Base-by-base conservation (phyloP, 2,113 vertebrate genomes). In the Hemibagrus wyckioides region DNA sequence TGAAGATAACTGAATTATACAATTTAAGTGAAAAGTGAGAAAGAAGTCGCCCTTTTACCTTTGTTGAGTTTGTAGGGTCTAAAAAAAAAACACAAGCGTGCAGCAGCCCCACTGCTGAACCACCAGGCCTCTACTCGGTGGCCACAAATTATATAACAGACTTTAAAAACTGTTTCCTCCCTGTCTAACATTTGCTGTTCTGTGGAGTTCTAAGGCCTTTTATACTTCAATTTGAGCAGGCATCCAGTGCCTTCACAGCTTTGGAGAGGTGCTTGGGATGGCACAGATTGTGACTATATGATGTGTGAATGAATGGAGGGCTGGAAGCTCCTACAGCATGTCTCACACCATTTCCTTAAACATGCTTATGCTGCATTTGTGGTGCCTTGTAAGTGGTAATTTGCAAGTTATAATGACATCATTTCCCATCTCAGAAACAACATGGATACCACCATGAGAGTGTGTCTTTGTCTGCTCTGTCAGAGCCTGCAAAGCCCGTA, bases 161-260 rank as follows among this genome's bases (percentile, higher is more conserved):
- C 75, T 92, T 61, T 76, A 63, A 76, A 44, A 63, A n/a, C 86
- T 28, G 56, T 59, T 87, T 87, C 86, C 67, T 73, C 67, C 59
- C 44, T 87, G 39, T 83, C 59, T 61, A 30, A 28, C 11, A 41
- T n/a, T 75, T 76, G 52, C 54, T 23, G 36, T 56, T 87, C 97
- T 99, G 92, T 98, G 97, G 92, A 98, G 96, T 1, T 97, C 97
- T 23, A 1, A 4, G 36, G 19, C 0, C n/a, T 67, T 39, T 71
- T 71, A 4, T 71, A 23, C 67, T 9, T 39, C 17, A 9, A 11
- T 71, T 39, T 39, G 15, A 71, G 41, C 36, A 41, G 3, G 19
- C 33, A 23, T 41, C 36, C 1, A 19, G 4, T 71, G 69, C 36
- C 36, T 71, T 41, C 69, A 71, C 8, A 4, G 69, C 19, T 39